Evolutionary conservation across 2,888 invertebrate species (phyloP), one percentile per base, ranked within the genome.

Genomic region (Limenitis camilla): DNA sequence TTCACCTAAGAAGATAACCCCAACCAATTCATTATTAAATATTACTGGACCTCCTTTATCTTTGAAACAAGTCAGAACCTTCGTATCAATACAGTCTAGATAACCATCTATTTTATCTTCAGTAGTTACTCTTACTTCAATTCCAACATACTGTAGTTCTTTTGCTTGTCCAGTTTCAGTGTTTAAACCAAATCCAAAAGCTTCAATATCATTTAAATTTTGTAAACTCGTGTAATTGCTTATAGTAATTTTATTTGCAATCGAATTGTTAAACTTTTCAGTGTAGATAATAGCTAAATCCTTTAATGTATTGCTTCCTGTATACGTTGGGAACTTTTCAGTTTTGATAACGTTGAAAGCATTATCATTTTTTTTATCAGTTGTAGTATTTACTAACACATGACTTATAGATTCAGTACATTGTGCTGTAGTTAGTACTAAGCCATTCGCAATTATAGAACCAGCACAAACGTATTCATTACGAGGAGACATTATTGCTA

Each of bases 31-130:
- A 59, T 81, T 73, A 49, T 76, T 70, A 55, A 71, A 72, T 55
- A 86, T 65, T 6, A 69, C 73, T 7, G 86, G 84, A 1, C 85
- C 84, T 40, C 86, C 86, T 8, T 67, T 66, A 50, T 87, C 86
- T 68, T 68, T 81, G 58, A 80, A 87, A 65, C 86, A 87, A 1
- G 79, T 79, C 1, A 60, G 52, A n/a, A 78, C 66, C 64, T 81
- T 85, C 0, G 83, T 81, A 48, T 85, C 82, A 28, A 85, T 67
- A 53, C 86, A 87, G 56, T 85, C 86, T 60, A 85, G 71, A 60
- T 69, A 82, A 8, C 68, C 75, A 56, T 53, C 65, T 11, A 76
- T 49, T 46, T 57, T 33, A 46, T 64, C 61, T 5, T 53, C 57
- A 49, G 45, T 29, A 38, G 31, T 52, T 61, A 65, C 4, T 55